Conservation (phyloP, 2,888 invertebrate genomes). For the Lottia gigantea region DNA sequence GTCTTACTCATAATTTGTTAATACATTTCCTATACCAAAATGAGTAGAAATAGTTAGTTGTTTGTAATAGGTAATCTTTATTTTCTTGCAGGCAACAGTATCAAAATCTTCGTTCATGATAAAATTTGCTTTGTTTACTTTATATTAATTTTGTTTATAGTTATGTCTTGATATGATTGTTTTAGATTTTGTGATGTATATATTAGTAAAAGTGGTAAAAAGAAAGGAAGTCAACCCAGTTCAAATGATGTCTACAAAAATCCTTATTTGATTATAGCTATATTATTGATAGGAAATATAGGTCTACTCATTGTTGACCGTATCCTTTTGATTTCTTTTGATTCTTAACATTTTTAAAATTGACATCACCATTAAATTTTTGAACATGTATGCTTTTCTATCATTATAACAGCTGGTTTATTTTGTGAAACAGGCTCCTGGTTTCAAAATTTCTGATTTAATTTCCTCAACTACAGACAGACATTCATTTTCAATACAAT, state of each 20-base stretch:
- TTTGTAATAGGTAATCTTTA: no score
- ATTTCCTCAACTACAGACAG: slow-evolving; percentile 33
- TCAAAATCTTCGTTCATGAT: no score
- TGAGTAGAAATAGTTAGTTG: no score
- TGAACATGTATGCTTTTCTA: no score
- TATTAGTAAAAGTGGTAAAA: slow-evolving; percentile 25
- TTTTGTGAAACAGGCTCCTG: no score
- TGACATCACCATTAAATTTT: no score
- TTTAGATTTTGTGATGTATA: slow-evolving; percentile 39
- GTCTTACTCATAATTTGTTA: no score
- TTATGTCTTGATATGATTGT: not conserved
- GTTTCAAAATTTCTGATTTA: no score
- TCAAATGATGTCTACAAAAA: slow-evolving; percentile 33
- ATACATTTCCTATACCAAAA: no score
- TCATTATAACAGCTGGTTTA: no score
- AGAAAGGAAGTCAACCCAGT: slow-evolving; percentile 12
- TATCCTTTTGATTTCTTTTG: slow-evolving; percentile 65
- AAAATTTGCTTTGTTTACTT: not conserved
- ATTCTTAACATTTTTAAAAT: not conserved
- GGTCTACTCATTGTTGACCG: slow-evolving; percentile 91
- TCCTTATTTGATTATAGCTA: slow-evolving; percentile 46
- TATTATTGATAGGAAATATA: slow-evolving; percentile 83
- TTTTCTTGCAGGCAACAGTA: no score
- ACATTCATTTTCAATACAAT: slow-evolving; percentile 99
- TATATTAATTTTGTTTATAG: not conserved